Base-by-base conservation (phyloP, 1,140 invertebrate species). In the Bombus impatiens region DNA sequence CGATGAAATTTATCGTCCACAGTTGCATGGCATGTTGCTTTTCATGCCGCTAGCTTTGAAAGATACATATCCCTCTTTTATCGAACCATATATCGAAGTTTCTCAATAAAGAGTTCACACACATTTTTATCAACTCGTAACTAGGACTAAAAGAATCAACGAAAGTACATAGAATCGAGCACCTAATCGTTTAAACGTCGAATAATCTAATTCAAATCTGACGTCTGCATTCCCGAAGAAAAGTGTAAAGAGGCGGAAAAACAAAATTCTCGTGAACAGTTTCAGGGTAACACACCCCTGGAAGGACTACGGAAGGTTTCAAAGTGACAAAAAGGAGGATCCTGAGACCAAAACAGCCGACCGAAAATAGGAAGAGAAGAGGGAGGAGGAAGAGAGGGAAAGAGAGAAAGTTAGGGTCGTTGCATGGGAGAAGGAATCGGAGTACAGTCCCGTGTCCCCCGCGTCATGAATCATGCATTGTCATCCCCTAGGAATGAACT, bases 381-480 rank as follows among this genome's bases (percentile, higher is more conserved):
- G 22, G 25, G 25, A 71, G 74, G 84, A 35, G 35, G 35, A 37
- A 37, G 35, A 44, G 84, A n/a, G 85, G 68, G 71, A 68, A n/a
- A 42, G 37, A n/a, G 15, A 42, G 37, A 71, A 25, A 74, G 77
- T 88, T 53, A 57, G 86, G 37, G 35, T 42, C 42, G 44, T n/a
- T 78, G 86, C 76, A 65, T 84, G 83, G 72, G 74, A 90, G 84
- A 84, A 84, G 44, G 79, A 88, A 91, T 92, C 86, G 89, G 89
- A 90, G 89, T 84, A 89, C 90, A 83, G 88, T 89, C 44, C 78
- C 77, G 78, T 90, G 89, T 92, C 87, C 88, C 90, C 82, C 44
- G 90, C 89, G 91, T 93, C 92, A 93, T 94, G 94, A 95, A 94
- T 95, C 93, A 94, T 94, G 91, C 93, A 94, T 93, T 90, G 87